Conservation (phyloP, 1,140 invertebrate genomes). For the Diuraphis noxia region DNA sequence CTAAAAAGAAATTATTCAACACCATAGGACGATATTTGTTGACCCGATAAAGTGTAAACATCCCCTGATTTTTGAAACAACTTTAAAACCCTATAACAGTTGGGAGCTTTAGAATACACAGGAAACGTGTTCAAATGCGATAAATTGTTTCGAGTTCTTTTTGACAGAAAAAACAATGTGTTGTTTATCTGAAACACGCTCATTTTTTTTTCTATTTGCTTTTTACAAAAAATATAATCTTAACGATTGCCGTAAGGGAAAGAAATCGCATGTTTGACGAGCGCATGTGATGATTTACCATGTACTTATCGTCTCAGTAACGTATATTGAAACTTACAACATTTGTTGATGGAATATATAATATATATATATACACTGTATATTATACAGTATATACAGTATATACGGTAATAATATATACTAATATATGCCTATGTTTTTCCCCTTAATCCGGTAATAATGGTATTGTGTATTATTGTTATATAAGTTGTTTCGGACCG, state of each 20-base stretch:
- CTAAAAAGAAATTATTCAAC: conserved; percentile 45
- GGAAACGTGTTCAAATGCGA: conserved; percentile 41
- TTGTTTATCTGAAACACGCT: background rate
- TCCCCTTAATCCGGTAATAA: background rate
- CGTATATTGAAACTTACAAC: background rate
- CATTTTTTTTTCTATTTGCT: background rate
- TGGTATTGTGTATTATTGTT: too few species aligned
- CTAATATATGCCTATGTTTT: background rate
- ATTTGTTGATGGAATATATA: too few species aligned
- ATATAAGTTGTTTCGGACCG: background rate
- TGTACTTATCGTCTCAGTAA: background rate
- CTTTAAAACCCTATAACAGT: background rate
- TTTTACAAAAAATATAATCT: background rate
- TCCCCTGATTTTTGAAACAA: conserved; percentile 24
- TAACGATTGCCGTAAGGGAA: background rate
- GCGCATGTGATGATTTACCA: background rate
- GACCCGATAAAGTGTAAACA: conserved; percentile 51
- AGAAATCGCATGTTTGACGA: background rate
- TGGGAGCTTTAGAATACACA: background rate
- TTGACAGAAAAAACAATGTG: background rate
- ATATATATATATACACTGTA: too few species aligned
- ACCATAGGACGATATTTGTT: conserved; percentile 29
- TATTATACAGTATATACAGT: too few species aligned
- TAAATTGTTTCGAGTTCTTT: conserved; percentile 18
- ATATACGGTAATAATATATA: background rate